Conservation (phyloP, 2,113 vertebrate species). For the Calonectris borealis region DNA sequence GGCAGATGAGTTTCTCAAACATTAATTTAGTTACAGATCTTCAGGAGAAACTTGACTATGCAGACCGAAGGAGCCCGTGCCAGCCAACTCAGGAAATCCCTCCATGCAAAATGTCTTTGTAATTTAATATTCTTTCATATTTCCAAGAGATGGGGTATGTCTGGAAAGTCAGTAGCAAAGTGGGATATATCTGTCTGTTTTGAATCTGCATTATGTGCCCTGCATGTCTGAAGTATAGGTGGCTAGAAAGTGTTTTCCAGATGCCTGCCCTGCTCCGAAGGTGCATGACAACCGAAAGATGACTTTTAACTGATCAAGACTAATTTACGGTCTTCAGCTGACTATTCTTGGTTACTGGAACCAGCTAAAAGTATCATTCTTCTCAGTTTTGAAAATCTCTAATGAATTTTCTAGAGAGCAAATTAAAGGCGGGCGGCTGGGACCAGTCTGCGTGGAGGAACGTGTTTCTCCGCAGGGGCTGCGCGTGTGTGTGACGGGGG, state of each 20-base stretch:
- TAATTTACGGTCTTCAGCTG: not conserved
- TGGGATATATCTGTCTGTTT: not conserved
- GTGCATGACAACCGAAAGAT: not conserved
- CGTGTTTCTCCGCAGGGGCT: rapidly evolving
- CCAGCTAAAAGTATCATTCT: not conserved
- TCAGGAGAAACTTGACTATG: not conserved
- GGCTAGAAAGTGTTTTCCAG: not conserved
- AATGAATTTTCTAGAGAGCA: not conserved
- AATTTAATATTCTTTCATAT: not conserved
- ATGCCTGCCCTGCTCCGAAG: not conserved
- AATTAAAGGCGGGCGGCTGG: not conserved
- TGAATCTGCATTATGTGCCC: not conserved
- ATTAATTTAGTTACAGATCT: not conserved
- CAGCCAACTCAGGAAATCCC: not conserved
- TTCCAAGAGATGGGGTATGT: not conserved
- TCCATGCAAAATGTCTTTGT: not conserved
- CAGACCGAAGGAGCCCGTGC: not conserved
- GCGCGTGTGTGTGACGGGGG: rapidly evolving
- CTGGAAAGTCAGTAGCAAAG: not conserved
- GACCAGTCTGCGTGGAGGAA: not conserved
- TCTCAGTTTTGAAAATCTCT: not conserved
- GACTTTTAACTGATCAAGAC: not conserved
- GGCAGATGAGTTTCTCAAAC: not conserved
- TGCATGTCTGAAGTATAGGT: not conserved
- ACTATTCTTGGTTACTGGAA: not conserved